Evolutionary conservation across 2,797 vertebrate species (phyloP).

Genomic region (Crocodylus rhombifer): DNA sequence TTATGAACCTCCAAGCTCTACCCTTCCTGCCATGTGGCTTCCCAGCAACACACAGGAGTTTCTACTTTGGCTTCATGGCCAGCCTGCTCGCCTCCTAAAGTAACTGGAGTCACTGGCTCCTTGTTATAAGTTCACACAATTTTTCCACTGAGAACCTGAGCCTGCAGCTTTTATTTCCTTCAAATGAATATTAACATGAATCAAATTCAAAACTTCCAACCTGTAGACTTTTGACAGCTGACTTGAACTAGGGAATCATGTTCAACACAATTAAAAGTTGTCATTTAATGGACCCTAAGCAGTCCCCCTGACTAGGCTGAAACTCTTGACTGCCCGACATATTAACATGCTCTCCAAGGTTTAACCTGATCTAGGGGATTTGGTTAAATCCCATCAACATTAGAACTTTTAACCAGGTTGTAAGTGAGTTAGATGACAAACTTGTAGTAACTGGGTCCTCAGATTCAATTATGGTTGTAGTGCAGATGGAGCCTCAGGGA

Average conservation of each 20-base stretch:
- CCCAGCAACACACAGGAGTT: no score
- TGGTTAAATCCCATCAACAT: neutral
- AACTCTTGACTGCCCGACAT: neutral
- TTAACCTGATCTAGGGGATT: neutral
- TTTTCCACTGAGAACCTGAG: neutral
- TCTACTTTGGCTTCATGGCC: no score
- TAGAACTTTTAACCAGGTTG: neutral
- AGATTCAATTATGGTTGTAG: neutral
- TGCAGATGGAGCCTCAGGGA: constrained; percentile 17
- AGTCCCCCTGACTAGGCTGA: neutral
- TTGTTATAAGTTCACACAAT: neutral
- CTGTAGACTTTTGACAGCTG: no score
- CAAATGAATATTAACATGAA: neutral
- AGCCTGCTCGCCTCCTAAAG: no score
- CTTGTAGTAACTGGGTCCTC: neutral
- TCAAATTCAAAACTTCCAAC: neutral
- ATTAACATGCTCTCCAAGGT: neutral
- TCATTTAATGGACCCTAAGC: neutral
- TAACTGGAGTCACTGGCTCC: no score
- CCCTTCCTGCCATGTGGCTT: no score
- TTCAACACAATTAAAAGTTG: neutral
- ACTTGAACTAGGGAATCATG: neutral
- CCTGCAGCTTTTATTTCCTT: neutral
- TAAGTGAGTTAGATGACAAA: neutral
- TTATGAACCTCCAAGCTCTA: no score